Conservation (phyloP, 2,888 invertebrate genomes). For the Phaonia tiefii region DNA sequence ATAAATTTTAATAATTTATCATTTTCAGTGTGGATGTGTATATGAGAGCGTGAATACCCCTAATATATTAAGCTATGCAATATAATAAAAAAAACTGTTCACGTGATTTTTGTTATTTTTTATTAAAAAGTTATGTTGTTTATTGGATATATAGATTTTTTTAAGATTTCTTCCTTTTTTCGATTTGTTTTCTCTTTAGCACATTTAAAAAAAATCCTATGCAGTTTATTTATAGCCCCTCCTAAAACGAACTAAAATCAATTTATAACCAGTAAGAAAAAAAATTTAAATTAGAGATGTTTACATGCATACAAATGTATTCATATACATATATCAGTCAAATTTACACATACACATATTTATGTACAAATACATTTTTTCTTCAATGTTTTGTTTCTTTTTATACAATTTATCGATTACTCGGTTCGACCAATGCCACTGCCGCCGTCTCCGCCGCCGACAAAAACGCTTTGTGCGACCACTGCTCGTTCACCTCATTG, state of each 20-base stretch:
- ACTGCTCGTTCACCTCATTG: background rate
- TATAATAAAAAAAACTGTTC: too few relatives aligned
- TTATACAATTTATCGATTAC: conserved; percentile 49
- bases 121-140: too few relatives aligned
- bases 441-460: background rate
- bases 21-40: too few relatives aligned
- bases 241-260: conserved; percentile 28
- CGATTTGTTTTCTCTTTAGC: too few relatives aligned
- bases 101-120: too few relatives aligned
- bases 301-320: conserved; percentile 12
- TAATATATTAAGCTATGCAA: too few relatives aligned
- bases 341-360: conserved; percentile 10
- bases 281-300: conserved; percentile 24
- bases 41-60: too few relatives aligned
- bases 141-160: too few relatives aligned
- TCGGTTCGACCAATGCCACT: conserved; percentile 15
- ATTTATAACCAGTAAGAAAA: conserved; percentile 3
- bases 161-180: too few relatives aligned
- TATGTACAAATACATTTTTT: conserved; percentile 2
- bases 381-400: conserved; percentile 30
- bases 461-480: conserved; percentile 13
- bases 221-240: conserved; percentile 14
- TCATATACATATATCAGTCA: too few relatives aligned
- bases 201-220: too few relatives aligned
- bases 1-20: too few relatives aligned